These are phyloP conservation scores for Ophonus ardosiacus DNA, from an alignment of 2,888 invertebrate genomes.

Conservation along the genomic window DNA sequence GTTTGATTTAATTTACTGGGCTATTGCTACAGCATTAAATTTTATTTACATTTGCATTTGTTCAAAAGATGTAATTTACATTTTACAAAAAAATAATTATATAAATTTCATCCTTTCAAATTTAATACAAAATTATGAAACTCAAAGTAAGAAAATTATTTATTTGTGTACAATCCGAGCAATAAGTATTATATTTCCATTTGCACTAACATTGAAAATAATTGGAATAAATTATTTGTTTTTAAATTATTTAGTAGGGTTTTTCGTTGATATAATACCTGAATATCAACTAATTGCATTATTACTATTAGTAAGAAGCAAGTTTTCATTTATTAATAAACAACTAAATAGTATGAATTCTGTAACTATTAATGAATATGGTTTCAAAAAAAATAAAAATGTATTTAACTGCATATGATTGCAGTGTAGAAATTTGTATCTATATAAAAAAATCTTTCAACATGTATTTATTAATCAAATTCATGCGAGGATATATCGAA, in stretches of 20 bases:
- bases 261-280: neutral
- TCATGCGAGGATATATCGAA: neutral
- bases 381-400: neutral
- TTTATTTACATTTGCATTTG: constrained; percentile 1
- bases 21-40: neutral
- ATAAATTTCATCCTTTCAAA: neutral
- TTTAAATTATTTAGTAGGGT: neutral
- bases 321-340: constrained; percentile 10
- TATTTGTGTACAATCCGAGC: neutral
- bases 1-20: neutral
- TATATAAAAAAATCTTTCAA: neutral
- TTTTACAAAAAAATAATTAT: constrained; percentile 9
- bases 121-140: neutral
- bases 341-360: neutral
- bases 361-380: neutral
- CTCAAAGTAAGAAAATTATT: neutral
- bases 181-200: neutral
- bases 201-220: neutral
- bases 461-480: constrained; percentile 1
- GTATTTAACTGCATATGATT: neutral
- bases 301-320: neutral
- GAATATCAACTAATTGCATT: neutral
- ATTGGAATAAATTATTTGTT: neutral
- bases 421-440: neutral
- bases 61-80: neutral